Conservation (phyloP, 2,113 vertebrate genomes). For the Dicerorhinus sumatrensis region DNA sequence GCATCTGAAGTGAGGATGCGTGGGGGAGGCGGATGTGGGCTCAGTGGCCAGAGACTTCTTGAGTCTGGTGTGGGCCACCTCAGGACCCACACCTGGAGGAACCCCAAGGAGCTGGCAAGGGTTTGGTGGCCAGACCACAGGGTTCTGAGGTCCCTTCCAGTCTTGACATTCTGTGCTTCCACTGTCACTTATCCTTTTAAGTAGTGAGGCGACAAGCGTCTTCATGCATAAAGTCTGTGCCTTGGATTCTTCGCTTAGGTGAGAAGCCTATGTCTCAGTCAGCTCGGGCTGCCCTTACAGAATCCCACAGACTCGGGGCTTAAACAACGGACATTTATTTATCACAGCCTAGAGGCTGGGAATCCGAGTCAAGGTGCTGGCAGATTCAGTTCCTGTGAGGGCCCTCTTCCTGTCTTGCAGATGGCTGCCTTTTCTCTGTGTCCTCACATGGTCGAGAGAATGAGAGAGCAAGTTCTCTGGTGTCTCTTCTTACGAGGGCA, state of each 20-base stretch:
- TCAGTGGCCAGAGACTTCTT: neutral
- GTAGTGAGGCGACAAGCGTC: accelerated
- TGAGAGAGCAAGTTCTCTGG: neutral
- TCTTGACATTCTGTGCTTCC: accelerated
- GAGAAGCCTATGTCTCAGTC: neutral
- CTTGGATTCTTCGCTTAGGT: neutral
- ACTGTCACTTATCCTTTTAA: accelerated
- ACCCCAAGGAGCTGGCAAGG: neutral
- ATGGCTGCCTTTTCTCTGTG: neutral
- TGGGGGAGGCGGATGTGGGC: accelerated
- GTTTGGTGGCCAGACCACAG: neutral
- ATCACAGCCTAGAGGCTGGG: neutral
- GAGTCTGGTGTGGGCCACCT: neutral
- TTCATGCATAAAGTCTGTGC: neutral
- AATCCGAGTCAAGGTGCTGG: neutral
- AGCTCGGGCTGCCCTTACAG: accelerated
- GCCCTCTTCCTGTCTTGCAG: neutral
- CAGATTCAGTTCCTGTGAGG: neutral
- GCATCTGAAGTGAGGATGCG: neutral
- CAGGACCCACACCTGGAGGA: neutral
- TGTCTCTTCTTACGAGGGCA: neutral
- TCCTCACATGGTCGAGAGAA: neutral
- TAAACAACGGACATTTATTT: accelerated
- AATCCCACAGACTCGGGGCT: neutral
- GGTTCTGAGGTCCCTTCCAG: neutral